Base-by-base conservation (phyloP, 2,797 vertebrate genomes). In the Euthynnus affinis region DNA sequence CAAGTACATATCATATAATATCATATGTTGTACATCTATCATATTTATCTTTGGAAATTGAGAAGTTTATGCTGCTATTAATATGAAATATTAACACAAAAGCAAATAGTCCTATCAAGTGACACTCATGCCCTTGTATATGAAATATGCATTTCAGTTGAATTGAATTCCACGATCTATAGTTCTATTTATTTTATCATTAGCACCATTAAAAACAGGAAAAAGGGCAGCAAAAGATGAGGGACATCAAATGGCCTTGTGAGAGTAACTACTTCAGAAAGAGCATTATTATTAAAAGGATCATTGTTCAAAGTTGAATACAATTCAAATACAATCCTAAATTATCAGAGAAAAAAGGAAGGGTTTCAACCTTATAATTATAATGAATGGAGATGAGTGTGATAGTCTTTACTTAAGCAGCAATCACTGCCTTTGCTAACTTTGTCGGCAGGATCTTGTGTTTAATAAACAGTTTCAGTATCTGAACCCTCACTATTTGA, bases 401-500 rank as follows among this genome's bases (percentile, higher is more conserved):
- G 14, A 42, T 49, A 22, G 12, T 53, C 6, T 65, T 10, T 56
- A 29, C 40, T 58, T 65, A 66, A 59, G n/a, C 27, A 71, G 18
- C 4, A 34, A 14, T 58, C 0, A 49, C 7, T 44, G 48, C 20
- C 22, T 78, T 86, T 66, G 10, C 8, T 59, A 44, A 23, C 57
- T 51, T 62, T 57, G 17, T 9, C 13, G 72, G 57, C 53, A 71
- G 20, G 29, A 83, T 64, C 49, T 74, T 88, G 20, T 70, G 34
- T 60, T 32, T 78, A 32, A 84, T 42, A 29, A 82, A 82, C 25
- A 85, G 25, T 48, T 86, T 92, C 2, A 89, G 40, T 22, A 91
- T 37, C 5, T 84, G 66, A 57, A 72, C 67, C 76, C 89, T 85
- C 6, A 92, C 49, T n/a, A 71, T 52, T 3, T 87, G 74, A 60